Evolutionary conservation across 2,797 vertebrate species (phyloP).

Genomic region (Sebastes kiyomatsui): DNA sequence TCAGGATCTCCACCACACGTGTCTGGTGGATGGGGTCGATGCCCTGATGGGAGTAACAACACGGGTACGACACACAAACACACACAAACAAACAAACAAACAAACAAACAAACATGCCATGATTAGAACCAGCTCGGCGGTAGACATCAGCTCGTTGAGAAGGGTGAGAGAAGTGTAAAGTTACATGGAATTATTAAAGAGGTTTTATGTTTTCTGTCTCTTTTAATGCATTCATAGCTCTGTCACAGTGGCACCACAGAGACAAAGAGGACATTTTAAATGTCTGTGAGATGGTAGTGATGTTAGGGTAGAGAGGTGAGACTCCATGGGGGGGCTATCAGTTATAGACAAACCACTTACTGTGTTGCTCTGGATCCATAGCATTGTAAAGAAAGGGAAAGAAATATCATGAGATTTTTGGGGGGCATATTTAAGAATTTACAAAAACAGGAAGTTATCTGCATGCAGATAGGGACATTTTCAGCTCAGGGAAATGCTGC

Average conservation of each 20-base stretch:
- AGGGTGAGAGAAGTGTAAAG: slow-evolving; percentile 7
- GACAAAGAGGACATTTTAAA: slow-evolving; percentile 15
- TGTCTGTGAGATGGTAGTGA: slow-evolving; percentile 62
- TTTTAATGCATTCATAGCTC: neutral
- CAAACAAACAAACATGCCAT: neutral
- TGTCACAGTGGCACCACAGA: slow-evolving; percentile 6
- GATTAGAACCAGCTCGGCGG: neutral
- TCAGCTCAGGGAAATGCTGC: neutral
- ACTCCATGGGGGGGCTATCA: slow-evolving; percentile 51
- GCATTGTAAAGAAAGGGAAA: slow-evolving; percentile 75
- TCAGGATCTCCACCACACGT: slow-evolving; percentile 95
- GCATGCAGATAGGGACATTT: neutral
- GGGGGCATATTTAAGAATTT: slow-evolving; percentile 10
- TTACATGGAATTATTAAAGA: slow-evolving; percentile 42
- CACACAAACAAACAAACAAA: neutral
- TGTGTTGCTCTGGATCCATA: slow-evolving; percentile 85
- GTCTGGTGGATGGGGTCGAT: slow-evolving; percentile 95
- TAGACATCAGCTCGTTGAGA: neutral
- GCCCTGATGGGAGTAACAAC: slow-evolving; percentile 80
- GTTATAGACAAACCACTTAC: slow-evolving; percentile 81
- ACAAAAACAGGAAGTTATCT: slow-evolving; percentile 19
- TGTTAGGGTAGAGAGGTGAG: slow-evolving; percentile 51
- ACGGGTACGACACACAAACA: slow-evolving; percentile 24
- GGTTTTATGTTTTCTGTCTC: slow-evolving; percentile 20
- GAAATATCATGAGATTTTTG: slow-evolving; percentile 71